phyloP scores from a whole-genome alignment of 2,888 invertebrate genomes.

The Nasonovia ribisnigri region DNA sequence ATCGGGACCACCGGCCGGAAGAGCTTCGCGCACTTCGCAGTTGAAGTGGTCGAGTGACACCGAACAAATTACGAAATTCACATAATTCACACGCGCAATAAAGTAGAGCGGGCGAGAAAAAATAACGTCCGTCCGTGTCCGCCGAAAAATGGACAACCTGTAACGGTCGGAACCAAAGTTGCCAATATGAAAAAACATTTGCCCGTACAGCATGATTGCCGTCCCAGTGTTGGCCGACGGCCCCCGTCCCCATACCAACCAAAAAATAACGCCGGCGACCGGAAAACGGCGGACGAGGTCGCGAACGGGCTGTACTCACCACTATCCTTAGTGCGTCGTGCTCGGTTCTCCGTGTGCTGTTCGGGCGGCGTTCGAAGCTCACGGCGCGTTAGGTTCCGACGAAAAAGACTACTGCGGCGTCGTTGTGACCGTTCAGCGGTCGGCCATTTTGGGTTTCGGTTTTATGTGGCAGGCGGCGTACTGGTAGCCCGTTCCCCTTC shows the following conservation, averaged over 20 bases:
- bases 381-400: not conserved
- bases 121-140: slow-evolving; percentile 36
- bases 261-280: slow-evolving; percentile 37
- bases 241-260: slow-evolving; percentile 62
- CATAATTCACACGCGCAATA: not conserved
- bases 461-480: slow-evolving; percentile 57
- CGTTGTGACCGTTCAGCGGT: slow-evolving; percentile 1
- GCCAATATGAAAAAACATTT: slow-evolving; percentile 64
- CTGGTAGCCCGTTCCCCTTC: slow-evolving; percentile 13
- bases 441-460: slow-evolving; percentile 59
- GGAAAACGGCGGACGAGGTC: not conserved
- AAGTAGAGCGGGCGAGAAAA: not conserved
- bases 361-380: not conserved
- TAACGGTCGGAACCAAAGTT: slow-evolving; percentile 57
- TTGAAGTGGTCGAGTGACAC: not conserved
- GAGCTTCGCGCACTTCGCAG: not conserved
- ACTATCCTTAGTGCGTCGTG: not conserved
- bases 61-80: not conserved
- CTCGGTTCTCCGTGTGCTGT: not conserved
- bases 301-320: slow-evolving; percentile 32
- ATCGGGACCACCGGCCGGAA: not conserved
- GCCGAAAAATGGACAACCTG: slow-evolving; percentile 64
- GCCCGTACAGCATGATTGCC: slow-evolving; percentile 61
- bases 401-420: not conserved
- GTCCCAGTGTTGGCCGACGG: slow-evolving; percentile 63